Evolutionary conservation across 2,888 invertebrate species (phyloP).

Genomic region (Agelastica alni): DNA sequence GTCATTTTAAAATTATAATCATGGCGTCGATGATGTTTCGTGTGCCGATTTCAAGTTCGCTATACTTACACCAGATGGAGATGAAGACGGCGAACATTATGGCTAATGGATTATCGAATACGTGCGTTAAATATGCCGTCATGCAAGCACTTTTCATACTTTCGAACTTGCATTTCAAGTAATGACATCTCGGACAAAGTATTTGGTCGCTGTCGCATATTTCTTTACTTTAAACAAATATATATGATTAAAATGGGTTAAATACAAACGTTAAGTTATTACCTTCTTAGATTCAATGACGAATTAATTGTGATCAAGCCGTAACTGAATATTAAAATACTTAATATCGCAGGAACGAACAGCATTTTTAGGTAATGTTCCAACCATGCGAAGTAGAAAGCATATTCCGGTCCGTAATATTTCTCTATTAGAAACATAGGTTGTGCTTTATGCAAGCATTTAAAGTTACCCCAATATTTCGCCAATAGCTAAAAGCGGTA

Average conservation of each 20-base stretch:
- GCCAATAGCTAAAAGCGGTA: conserved; percentile 61
- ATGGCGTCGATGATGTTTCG: no score
- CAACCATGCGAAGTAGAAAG: conserved; percentile 63
- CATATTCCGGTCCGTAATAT: conserved; percentile 63
- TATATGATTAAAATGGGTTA: not conserved
- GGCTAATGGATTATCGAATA: conserved; percentile 40
- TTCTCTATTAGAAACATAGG: conserved; percentile 64
- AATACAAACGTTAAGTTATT: not conserved
- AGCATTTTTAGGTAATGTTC: conserved; percentile 61
- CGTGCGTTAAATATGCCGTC: conserved; percentile 32
- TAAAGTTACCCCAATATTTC: conserved; percentile 64
- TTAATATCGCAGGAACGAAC: conserved; percentile 56
- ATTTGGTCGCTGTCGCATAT: conserved; percentile 38
- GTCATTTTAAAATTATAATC: no score
- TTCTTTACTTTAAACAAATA: conserved; percentile 36
- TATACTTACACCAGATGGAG: conserved; percentile 54
- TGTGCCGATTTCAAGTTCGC: no score
- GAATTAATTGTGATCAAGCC: conserved; percentile 43
- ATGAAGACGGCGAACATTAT: conserved; percentile 38
- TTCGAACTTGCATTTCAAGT: conserved; percentile 36
- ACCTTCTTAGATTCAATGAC: conserved; percentile 20
- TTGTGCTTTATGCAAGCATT: conserved; percentile 63
- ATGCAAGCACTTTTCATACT: conserved; percentile 34
- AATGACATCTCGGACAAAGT: conserved; percentile 42
- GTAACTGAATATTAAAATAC: conserved; percentile 54